These are phyloP conservation scores for Epizoanthus stellaris DNA, from an alignment of 92 coral and sea anemone species.

Conservation along the genomic window DNA sequence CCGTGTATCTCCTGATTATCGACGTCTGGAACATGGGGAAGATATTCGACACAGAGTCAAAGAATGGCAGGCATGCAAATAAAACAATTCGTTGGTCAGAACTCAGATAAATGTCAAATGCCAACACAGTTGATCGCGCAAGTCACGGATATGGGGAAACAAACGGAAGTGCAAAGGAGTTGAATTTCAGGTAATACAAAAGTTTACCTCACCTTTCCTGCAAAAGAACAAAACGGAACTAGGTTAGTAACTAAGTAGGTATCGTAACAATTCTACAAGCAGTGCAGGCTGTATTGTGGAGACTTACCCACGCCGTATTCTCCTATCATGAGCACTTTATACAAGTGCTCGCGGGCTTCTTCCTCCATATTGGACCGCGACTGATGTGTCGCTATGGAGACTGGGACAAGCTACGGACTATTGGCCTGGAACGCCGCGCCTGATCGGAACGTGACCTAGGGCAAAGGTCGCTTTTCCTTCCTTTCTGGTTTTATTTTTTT, in stretches of 20 bases:
- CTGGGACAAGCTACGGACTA: too few species aligned
- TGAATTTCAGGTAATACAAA: not conserved
- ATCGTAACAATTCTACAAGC: not conserved
- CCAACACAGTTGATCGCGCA: not conserved
- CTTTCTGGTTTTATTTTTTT: too few species aligned
- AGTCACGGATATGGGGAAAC: not conserved
- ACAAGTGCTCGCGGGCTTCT: conserved; percentile 76
- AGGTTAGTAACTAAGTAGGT: not conserved
- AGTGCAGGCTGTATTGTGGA: not conserved
- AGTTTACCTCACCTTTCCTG: conserved; percentile 84
- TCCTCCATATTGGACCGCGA: conserved; percentile 35
- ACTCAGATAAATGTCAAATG: not conserved
- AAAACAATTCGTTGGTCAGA: not conserved
- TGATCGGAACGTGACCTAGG: too few species aligned
- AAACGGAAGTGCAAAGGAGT: conserved; percentile 25
- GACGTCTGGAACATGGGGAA: conserved; percentile 71
- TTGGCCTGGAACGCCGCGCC: too few species aligned
- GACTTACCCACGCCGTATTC: conserved; percentile 92
- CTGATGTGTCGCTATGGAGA: too few species aligned
- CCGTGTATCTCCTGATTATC: conserved; percentile 90
- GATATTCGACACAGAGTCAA: not conserved
- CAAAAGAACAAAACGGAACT: conserved; percentile 23
- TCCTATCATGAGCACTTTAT: conserved; percentile 93
- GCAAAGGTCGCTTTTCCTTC: too few species aligned
- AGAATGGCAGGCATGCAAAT: not conserved